phyloP scores from a whole-genome alignment of 2,797 vertebrate genomes.

The Chelon auratus region DNA sequence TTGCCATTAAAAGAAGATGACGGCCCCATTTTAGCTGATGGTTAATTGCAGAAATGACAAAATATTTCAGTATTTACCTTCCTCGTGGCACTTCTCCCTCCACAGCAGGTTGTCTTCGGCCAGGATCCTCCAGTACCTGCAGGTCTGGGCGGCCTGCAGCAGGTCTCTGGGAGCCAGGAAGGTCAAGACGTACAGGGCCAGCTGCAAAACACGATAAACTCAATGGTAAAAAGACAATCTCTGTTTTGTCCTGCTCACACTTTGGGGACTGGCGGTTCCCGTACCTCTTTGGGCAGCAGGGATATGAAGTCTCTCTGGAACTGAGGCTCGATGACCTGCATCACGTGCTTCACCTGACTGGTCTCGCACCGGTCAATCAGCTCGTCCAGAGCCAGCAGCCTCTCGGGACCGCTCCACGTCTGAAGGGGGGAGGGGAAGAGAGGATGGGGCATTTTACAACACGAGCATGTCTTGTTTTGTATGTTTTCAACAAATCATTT shows the following conservation, averaged over 20 bases:
- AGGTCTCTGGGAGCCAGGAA: conserved; percentile 95
- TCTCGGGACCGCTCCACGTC: conserved; percentile 94
- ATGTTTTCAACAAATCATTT: too few relatives aligned
- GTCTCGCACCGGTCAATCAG: conserved; percentile 94
- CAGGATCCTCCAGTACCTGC: conserved; percentile 94
- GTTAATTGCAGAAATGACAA: too few relatives aligned
- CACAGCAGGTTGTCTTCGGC: conserved; percentile 97
- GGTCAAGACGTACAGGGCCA: conserved; percentile 94
- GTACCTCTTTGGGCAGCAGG: conserved; percentile 95
- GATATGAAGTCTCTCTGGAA: conserved; percentile 98
- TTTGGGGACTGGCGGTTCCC: too few relatives aligned
- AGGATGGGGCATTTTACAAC: too few relatives aligned
- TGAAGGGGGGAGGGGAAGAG: conserved; percentile 47
- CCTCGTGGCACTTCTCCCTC: conserved; percentile 96
- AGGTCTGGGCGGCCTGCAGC: conserved; percentile 94
- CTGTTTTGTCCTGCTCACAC: too few relatives aligned
- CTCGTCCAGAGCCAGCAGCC: conserved; percentile 94
- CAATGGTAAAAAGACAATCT: not conserved
- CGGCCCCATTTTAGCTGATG: too few relatives aligned
- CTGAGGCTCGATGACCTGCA: conserved; percentile 97
- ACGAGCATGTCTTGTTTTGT: too few relatives aligned
- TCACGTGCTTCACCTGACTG: conserved; percentile 95
- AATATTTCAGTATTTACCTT: conserved; percentile 79
- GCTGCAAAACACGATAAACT: conserved; percentile 70
- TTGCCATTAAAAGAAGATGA: too few relatives aligned